Percentiles rank a stretch among this genome's conserved stretches.
Conservation (phyloP, 2,113 vertebrate genomes). For the Chlorodrepanis virens region DNA sequence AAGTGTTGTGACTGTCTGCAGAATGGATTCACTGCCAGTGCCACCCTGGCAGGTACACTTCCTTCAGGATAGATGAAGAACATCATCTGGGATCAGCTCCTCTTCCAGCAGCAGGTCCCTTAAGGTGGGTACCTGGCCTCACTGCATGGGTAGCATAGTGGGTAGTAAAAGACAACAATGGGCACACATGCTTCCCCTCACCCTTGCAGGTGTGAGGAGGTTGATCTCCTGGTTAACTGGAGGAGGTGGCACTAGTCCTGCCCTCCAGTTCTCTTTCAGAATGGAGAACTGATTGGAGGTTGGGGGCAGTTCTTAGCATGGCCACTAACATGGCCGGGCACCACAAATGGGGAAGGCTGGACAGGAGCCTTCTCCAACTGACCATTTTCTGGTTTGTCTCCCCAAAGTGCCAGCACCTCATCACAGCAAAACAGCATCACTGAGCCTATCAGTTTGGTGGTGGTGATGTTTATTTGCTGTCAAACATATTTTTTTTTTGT, state of each 20-base stretch:
- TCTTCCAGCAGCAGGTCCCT: neutral
- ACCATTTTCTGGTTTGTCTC: neutral
- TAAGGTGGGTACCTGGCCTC: neutral
- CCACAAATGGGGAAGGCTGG: neutral
- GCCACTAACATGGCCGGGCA: neutral
- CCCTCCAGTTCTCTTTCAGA: neutral
- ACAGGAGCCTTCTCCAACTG: neutral
- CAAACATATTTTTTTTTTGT: neutral
- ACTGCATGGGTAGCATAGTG: neutral
- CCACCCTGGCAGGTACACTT: neutral
- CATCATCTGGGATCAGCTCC: neutral
- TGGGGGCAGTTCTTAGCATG: neutral
- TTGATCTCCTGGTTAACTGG: neutral
- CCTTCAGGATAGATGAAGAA: neutral
- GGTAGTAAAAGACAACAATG: fast-evolving
- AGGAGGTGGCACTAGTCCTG: neutral
- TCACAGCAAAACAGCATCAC: neutral
- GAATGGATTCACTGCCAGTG: neutral
- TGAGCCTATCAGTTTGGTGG: too few species aligned
- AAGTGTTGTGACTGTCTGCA: neutral
- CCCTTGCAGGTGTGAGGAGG: neutral
- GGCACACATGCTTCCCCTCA: neutral
- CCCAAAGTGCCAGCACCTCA: neutral
- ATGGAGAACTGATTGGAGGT: neutral
- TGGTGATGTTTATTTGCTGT: neutral